phyloP scores from a whole-genome alignment of 2,888 invertebrate species.

The Tipula helvola region DNA sequence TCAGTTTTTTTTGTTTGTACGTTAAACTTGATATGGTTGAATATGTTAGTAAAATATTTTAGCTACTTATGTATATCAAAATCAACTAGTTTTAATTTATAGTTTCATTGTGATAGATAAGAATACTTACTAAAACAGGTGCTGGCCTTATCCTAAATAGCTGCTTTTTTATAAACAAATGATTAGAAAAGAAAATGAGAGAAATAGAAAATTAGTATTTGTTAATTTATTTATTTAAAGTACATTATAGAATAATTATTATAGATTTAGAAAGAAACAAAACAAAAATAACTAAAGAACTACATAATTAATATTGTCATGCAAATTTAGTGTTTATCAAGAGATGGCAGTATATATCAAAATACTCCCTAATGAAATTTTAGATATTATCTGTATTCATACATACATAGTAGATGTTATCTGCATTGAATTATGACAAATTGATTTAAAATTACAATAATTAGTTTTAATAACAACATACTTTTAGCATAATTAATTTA shows the following conservation, averaged over 20 bases:
- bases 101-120: conserved; percentile 14
- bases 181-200: conserved; percentile 16
- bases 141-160: conserved; percentile 98
- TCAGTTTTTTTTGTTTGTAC: not conserved
- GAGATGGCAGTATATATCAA: not conserved
- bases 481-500: not conserved
- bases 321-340: not conserved
- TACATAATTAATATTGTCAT: not conserved
- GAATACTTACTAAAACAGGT: conserved; percentile 94
- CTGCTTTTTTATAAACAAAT: conserved; percentile 37
- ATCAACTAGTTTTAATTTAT: not conserved
- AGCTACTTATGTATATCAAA: not conserved
- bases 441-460: not conserved
- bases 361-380: not conserved
- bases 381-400: not conserved
- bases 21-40: not conserved
- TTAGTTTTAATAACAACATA: not conserved
- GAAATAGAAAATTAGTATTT: not conserved
- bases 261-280: not conserved
- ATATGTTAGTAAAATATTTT: not conserved
- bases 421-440: not conserved
- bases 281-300: not conserved
- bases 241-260: conserved; percentile 14
- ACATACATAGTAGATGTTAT: not conserved
- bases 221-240: conserved; percentile 11